These are phyloP conservation scores for Auanema freiburgensis DNA, from an alignment of 2,888 invertebrate species.

Conservation along the genomic window DNA sequence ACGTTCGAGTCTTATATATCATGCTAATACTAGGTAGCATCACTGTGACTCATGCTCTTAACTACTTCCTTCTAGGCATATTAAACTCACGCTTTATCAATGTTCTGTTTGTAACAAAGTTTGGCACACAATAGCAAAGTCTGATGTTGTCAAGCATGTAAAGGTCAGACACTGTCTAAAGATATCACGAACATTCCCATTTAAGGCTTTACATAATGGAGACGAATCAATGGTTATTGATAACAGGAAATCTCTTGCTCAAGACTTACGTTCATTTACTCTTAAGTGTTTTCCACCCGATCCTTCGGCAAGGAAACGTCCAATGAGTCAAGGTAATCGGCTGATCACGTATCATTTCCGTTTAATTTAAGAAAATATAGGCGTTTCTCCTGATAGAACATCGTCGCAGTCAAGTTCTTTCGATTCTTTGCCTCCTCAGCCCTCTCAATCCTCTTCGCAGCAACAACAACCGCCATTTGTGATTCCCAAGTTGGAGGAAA, in stretches of 20 bases:
- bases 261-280: conserved; percentile 24
- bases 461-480: too few relatives aligned
- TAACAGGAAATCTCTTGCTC: conserved; percentile 27
- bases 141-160: conserved; percentile 44
- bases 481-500: too few relatives aligned
- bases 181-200: not conserved
- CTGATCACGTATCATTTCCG: too few relatives aligned
- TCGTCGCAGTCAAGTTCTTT: too few relatives aligned
- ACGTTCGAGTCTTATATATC: conserved; percentile 38
- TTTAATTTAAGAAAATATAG: too few relatives aligned
- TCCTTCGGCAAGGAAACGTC: not conserved
- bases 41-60: not conserved
- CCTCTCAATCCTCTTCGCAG: too few relatives aligned
- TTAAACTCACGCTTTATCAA: conserved; percentile 35
- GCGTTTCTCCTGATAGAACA: too few relatives aligned
- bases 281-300: conserved; percentile 28
- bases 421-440: too few relatives aligned
- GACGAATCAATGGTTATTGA: conserved; percentile 31
- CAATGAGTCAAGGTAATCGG: not conserved
- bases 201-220: conserved; percentile 21
- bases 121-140: conserved; percentile 49
- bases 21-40: conserved; percentile 34
- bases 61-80: conserved; percentile 23
- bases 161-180: conserved; percentile 15
- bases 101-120: conserved; percentile 36